Conservation (phyloP, 2,113 vertebrate genomes). For the Zosterops pallidus region DNA sequence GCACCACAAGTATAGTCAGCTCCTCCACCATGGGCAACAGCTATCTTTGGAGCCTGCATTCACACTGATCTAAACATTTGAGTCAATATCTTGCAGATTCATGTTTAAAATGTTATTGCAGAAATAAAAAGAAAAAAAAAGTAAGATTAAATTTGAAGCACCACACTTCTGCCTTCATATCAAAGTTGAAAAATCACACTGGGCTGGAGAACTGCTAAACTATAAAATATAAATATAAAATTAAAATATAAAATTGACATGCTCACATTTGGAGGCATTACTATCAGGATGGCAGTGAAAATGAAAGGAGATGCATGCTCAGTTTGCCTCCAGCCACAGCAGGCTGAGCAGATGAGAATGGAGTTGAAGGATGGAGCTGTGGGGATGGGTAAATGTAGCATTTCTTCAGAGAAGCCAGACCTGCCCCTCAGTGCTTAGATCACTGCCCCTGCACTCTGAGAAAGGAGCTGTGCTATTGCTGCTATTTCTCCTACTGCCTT, state of each 20-base stretch:
- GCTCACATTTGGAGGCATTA: not conserved
- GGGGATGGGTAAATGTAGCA: not conserved
- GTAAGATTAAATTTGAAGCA: not conserved
- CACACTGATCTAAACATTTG: rapidly evolving
- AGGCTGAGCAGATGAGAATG: not conserved
- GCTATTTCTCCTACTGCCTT: not conserved
- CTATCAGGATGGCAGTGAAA: not conserved
- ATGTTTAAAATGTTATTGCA: not conserved
- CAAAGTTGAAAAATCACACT: not conserved
- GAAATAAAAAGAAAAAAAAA: not conserved
- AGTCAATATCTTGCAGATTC: not conserved
- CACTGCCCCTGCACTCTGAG: not conserved
- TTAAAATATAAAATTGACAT: not conserved
- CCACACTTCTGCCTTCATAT: not conserved
- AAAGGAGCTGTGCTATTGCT: not conserved
- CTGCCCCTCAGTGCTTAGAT: not conserved
- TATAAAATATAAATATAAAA: not conserved
- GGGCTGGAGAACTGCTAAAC: not conserved
- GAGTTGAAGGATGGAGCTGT: not conserved
- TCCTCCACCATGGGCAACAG: not conserved
- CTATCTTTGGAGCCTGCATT: not conserved
- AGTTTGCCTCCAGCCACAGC: not conserved
- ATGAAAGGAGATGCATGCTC: not conserved
- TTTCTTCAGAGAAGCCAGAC: not conserved
- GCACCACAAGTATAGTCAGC: not conserved